Conservation (phyloP, 2,113 vertebrate species). For the Origma solitaria region DNA sequence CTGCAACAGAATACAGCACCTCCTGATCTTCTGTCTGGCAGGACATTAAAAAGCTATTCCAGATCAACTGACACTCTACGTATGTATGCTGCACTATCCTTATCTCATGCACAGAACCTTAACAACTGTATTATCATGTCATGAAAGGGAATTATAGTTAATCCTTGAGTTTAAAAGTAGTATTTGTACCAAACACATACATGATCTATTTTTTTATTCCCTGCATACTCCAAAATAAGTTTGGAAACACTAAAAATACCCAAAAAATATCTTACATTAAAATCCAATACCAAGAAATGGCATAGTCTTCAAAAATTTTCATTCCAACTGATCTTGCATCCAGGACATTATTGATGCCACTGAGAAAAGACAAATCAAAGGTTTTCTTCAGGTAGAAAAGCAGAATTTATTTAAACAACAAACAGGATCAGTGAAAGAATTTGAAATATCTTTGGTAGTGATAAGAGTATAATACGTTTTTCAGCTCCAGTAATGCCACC, state of each 20-base stretch:
- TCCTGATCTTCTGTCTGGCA: not conserved
- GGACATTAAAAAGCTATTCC: not conserved
- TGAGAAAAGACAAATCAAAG: slow-evolving; percentile 35
- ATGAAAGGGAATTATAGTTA: not conserved
- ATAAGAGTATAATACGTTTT: not conserved
- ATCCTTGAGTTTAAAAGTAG: not conserved
- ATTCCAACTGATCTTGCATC: slow-evolving; percentile 83
- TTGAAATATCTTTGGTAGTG: not conserved
- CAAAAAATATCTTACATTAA: slow-evolving; percentile 82
- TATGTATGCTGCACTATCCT: not conserved
- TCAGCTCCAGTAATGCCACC: not conserved
- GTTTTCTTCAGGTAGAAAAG: not conserved
- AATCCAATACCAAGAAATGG: slow-evolving; percentile 94
- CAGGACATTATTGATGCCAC: slow-evolving; percentile 82
- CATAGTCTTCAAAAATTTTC: slow-evolving; percentile 94
- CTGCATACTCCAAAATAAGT: not conserved
- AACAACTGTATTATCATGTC: not conserved
- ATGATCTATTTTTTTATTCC: not conserved
- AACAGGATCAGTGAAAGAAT: not conserved
- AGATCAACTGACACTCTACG: not conserved
- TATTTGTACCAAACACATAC: not conserved
- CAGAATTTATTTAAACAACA: not conserved
- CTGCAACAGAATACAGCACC: not conserved
- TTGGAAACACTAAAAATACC: not conserved
- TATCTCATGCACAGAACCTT: not conserved